Evolutionary conservation across 2,113 vertebrate species (phyloP).

Genomic region (Rattus norvegicus): DNA sequence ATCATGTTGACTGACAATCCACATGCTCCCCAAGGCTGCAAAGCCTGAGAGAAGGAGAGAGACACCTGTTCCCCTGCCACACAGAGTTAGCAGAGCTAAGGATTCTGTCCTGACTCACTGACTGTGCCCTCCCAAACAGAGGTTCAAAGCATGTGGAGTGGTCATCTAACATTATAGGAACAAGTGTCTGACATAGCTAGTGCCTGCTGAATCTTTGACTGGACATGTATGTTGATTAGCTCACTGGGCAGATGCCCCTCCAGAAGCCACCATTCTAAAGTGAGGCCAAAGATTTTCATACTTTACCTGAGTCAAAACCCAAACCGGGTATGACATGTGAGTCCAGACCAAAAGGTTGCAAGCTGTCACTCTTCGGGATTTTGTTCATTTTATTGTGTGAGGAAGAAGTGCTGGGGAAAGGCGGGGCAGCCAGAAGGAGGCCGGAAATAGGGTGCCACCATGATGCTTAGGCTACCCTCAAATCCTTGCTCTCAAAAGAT

Average conservation of each 20-base stretch:
- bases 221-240: not conserved
- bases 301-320: not conserved
- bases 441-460: not conserved
- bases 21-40: not conserved
- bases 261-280: conserved; percentile 17
- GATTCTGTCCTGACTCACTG: not conserved
- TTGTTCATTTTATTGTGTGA: not conserved
- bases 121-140: not conserved
- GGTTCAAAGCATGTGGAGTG: not conserved
- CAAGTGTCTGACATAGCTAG: not conserved
- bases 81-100: not conserved
- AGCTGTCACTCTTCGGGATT: not conserved
- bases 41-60: not conserved
- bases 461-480: not conserved
- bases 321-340: not conserved
- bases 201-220: not conserved
- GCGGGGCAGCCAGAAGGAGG: not conserved
- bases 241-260: not conserved
- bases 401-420: not conserved
- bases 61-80: not conserved
- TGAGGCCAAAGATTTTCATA: not conserved
- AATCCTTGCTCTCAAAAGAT: not conserved
- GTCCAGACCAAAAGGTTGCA: not conserved
- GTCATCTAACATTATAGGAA: not conserved
- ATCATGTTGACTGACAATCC: not conserved